These are phyloP conservation scores for Microplitis demolitor DNA, from an alignment of 1,140 invertebrate genomes.

Conservation along the genomic window DNA sequence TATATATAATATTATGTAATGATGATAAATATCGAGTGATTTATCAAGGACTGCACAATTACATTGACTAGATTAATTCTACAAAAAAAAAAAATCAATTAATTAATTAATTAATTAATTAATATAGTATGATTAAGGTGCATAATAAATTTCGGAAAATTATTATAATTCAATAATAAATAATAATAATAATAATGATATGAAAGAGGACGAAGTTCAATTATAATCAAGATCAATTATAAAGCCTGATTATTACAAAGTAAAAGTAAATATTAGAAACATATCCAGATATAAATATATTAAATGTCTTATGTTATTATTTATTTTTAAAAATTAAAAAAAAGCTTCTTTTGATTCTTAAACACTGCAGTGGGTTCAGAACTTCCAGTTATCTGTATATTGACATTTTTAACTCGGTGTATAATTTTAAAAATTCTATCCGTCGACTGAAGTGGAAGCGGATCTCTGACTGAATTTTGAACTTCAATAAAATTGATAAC, in stretches of 20 bases:
- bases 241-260: conserved; percentile 12
- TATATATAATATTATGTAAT: not conserved
- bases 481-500: no score
- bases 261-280: conserved; percentile 5
- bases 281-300: not conserved
- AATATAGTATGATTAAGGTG: not conserved
- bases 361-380: no score
- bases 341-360: no score
- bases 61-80: conserved; percentile 41
- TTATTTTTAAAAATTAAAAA: not conserved
- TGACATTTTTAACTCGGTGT: no score
- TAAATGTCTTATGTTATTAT: not conserved
- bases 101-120: not conserved
- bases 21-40: conserved; percentile 23
- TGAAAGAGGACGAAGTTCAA: not conserved
- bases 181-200: not conserved
- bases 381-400: no score
- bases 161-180: no score
- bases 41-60: conserved; percentile 45
- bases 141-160: conserved; percentile 3
- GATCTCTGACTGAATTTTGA: no score
- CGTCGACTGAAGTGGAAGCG: no score
- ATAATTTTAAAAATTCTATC: no score
- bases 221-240: conserved; percentile 15
- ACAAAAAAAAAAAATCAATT: conserved; percentile 26